Base-by-base conservation (phyloP, 2,113 vertebrate species). In the Malurus melanocephalus region DNA sequence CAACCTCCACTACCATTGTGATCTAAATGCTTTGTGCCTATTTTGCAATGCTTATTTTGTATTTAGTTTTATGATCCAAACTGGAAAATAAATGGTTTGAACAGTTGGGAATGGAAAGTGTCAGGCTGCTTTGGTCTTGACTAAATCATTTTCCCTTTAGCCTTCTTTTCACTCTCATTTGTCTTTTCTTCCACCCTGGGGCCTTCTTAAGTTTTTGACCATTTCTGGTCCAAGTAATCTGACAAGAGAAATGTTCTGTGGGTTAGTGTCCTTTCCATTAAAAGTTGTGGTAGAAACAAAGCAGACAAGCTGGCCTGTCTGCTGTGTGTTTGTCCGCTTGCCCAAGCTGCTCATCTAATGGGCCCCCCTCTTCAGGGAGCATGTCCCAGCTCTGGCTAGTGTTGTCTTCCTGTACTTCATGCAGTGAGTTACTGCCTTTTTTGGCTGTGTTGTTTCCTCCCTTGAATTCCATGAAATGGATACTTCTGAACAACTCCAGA, bases 251-350 rank as follows among this genome's bases (percentile, higher is more conserved):
- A 91, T 93, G 81, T 87, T 93, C 79, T 90, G 75, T 1, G 81
- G 75, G 87, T 94, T 93, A 94, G 40, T 80, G 83, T 94, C 89
- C 81, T 90, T 94, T 93, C 78, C 57, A 51, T 87, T 89, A 66
- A 62, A 77, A 79, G 60, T 59, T 89, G 57, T 82, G 64, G 35
- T 89, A 89, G 91, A 95, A 85, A 92, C n/a, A 85, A 89, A 93
- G 75, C 85, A 82, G 92, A 87, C 56, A 30, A 80, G 49, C 89
- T 90, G 87, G 51, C 84, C n/a, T 11, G 52, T 82, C 55, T 85
- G 78, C 89, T 76, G 12, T 72, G 69, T 90, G 30, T 92, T 91
- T 92, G 87, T 89, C 64, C 0, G 1, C 42, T 87, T 89, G 85
- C 53, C 49, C 80, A 42, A 73, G 57, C 80, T 57, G 49, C 57